Evolutionary conservation across 1,140 invertebrate species (phyloP), one percentile per base, ranked within the genome.

Genomic region (Hylaeus volcanicus): DNA sequence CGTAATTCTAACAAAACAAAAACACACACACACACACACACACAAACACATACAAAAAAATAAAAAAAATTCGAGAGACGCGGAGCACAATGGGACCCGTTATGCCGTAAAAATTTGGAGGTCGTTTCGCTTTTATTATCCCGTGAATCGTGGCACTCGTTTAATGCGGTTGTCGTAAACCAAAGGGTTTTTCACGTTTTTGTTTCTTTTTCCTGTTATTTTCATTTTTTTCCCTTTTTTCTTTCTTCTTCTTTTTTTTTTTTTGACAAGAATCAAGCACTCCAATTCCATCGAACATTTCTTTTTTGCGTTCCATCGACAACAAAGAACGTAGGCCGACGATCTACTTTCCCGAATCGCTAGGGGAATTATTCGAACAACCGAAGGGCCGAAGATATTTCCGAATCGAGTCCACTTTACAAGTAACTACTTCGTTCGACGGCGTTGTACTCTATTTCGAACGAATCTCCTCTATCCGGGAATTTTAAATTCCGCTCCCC

Each of bases 51-150:
- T 26, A 26, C 26, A 26, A 26, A 3, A 43, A 26, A 1, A 2
- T 58, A 41, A 51, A 51, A 71, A 51, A 37, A 60, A 41, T 76
- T 26, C 11, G 6, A 51, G 43, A 26, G 53, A 48, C 60, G 63
- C 26, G 15, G 15, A 68, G 48, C 5, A 80, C 63, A 80, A 80
- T 66, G 72, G 12, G n/a, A 43, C 12, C 53, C 53, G 64, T 74
- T 80, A 61, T 45, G 56, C 41, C 55, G 78, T 68, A 68, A 75
- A 74, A 75, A 80, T 74, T 74, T 60, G 53, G 55, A 43, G 53
- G 43, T 75, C 43, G 55, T 45, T 61, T 48, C 64, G 63, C 45
- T 74, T 80, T 80, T 74, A 75, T 68, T 68, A 68, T 75, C 64
- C n/a, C n/a, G 48, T 43, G 63, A 75, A 80, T 56, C 45, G 43